phyloP scores from a whole-genome alignment of 2,888 invertebrate genomes.

The Caenorhabditis auriculariae region DNA sequence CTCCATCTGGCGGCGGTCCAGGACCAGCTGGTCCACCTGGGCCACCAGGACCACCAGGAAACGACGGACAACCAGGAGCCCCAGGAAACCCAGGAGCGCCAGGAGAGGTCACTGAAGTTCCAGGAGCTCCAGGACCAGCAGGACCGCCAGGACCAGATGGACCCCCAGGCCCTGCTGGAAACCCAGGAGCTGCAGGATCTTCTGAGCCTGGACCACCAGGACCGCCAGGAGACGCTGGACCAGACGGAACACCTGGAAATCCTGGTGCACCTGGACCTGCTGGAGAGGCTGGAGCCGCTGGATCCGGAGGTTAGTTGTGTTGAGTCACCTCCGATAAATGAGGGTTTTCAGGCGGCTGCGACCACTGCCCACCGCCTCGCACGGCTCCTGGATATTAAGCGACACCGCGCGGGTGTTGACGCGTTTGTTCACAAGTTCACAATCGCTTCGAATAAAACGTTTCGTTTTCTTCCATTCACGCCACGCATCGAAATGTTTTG shows the following conservation, averaged over 20 bases:
- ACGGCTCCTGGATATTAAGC: conserved; percentile 55
- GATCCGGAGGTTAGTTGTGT: conserved; percentile 18
- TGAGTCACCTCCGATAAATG: neutral
- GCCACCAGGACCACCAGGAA: conserved; percentile 47
- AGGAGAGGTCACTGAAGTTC: conserved; percentile 41
- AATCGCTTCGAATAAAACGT: no score
- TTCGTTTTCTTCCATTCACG: no score
- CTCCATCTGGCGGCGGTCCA: conserved; percentile 69
- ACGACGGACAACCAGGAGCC: conserved; percentile 40
- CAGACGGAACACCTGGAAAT: conserved; percentile 45
- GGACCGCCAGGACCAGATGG: conserved; percentile 45
- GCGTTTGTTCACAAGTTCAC: neutral
- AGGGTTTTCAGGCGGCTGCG: conserved; percentile 36
- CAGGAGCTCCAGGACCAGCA: conserved; percentile 41
- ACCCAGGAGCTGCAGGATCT: conserved; percentile 32
- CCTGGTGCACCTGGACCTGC: conserved; percentile 41
- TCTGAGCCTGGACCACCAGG: conserved; percentile 46
- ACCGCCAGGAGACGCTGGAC: conserved; percentile 48
- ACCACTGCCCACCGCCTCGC: conserved; percentile 54
- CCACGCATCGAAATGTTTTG: no score
- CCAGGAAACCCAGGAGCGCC: conserved; percentile 47
- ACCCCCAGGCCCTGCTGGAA: conserved; percentile 49
- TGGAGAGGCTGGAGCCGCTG: conserved; percentile 39
- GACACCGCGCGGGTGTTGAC: neutral
- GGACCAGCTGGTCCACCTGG: conserved; percentile 48